Percentiles rank a stretch among this genome's conserved stretches.
Conservation (phyloP, 2,113 vertebrate genomes). For the Pelvicachromis taeniatus region DNA sequence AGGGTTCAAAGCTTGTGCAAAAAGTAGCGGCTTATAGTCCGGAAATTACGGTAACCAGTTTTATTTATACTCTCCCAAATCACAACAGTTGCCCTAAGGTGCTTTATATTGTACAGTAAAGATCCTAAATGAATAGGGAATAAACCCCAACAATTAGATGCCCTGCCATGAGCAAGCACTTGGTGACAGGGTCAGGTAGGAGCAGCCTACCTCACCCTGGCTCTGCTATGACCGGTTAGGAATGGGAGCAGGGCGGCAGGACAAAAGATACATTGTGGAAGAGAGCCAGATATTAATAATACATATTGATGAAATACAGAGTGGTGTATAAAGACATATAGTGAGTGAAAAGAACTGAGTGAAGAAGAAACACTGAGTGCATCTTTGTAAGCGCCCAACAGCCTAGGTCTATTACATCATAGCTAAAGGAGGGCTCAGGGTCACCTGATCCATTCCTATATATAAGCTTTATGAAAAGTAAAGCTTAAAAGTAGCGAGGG, state of each 20-base stretch:
- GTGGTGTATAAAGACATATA: background rate
- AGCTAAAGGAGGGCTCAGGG: background rate
- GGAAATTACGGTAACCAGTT: too few relatives aligned
- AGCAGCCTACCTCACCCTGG: background rate
- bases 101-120: too few relatives aligned
- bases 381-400: background rate
- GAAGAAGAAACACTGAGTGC: background rate
- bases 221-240: background rate
- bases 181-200: background rate
- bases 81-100: background rate
- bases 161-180: background rate
- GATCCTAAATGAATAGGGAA: background rate
- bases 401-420: background rate
- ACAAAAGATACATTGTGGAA: background rate
- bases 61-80: background rate
- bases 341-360: background rate
- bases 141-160: background rate
- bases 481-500: background rate
- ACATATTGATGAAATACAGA: background rate
- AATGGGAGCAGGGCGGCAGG: background rate
- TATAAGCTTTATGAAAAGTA: background rate
- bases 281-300: background rate
- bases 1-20: too few relatives aligned
- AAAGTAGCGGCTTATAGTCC: too few relatives aligned
- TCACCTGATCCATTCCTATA: background rate